Percentiles rank a stretch among this genome's conserved stretches.
Conservation (phyloP, 2,888 invertebrate species). For the Anaspis maculata region DNA sequence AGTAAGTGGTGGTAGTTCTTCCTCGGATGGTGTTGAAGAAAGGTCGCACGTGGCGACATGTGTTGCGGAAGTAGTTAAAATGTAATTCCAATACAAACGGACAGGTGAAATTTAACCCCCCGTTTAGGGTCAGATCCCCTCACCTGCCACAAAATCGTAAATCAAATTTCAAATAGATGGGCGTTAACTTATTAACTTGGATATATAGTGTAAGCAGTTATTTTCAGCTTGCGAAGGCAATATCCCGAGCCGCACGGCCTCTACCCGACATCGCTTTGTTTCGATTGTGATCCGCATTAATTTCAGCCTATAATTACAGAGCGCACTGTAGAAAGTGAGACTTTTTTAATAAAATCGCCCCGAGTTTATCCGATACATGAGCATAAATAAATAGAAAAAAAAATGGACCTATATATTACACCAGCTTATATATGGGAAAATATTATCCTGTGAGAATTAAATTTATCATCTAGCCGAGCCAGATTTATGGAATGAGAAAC, state of each 20-base stretch:
- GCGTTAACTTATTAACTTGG: slow-evolving; percentile 38
- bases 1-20: too few relatives aligned
- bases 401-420: slow-evolving; percentile 36
- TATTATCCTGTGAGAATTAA: slow-evolving; percentile 35
- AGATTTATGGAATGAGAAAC: slow-evolving; percentile 2
- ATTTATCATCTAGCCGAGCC: slow-evolving; percentile 33
- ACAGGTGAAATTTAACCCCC: slow-evolving; percentile 34
- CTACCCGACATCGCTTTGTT: slow-evolving; percentile 17
- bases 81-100: slow-evolving; percentile 28
- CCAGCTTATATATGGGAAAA: slow-evolving; percentile 26
- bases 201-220: slow-evolving; percentile 24
- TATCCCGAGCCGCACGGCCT: slow-evolving; percentile 19
- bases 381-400: slow-evolving; percentile 37
- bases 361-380: slow-evolving; percentile 28
- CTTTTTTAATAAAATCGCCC: slow-evolving; percentile 35
- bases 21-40: too few relatives aligned
- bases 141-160: slow-evolving; percentile 32
- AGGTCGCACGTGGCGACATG: slow-evolving; percentile 26
- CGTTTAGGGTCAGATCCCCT: slow-evolving; percentile 26
- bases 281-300: slow-evolving; percentile 33
- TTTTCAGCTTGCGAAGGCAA: slow-evolving; percentile 16
- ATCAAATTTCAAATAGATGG: slow-evolving; percentile 41
- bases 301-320: slow-evolving; percentile 35
- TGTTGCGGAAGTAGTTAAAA: slow-evolving; percentile 37
- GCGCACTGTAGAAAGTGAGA: slow-evolving; percentile 35